Conservation (phyloP, 2,113 vertebrate genomes). For the Trachemys scripta region DNA sequence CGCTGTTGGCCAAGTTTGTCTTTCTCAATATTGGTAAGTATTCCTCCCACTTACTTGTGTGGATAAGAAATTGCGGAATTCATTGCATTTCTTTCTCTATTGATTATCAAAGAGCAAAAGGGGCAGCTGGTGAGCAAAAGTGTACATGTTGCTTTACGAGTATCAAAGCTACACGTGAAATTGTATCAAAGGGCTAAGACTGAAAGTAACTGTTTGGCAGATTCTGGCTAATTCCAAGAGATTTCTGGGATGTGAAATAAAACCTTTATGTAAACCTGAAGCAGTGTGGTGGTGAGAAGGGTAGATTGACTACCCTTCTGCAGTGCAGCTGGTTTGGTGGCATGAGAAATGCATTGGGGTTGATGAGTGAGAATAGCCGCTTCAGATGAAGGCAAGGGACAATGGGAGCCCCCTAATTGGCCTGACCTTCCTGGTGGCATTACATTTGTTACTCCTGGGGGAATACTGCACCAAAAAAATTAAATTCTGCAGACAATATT, state of each 20-base stretch:
- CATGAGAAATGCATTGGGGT: neutral
- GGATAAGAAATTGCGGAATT: neutral
- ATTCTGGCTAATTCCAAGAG: neutral
- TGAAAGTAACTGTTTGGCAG: neutral
- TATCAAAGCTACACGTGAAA: neutral
- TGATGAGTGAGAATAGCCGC: neutral
- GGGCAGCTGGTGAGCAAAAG: neutral
- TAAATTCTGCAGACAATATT: too few species aligned
- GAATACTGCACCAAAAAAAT: too few species aligned
- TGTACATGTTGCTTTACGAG: neutral
- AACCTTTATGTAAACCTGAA: neutral
- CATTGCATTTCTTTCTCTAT: neutral
- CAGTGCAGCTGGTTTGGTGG: neutral
- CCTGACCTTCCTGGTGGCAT: neutral
- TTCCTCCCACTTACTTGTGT: accelerated
- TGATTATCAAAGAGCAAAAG: neutral
- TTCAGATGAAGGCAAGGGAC: neutral
- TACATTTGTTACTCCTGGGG: neutral
- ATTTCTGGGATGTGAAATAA: neutral
- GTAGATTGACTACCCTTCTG: neutral
- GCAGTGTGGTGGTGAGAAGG: neutral
- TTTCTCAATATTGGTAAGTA: slow-evolving; percentile 83
- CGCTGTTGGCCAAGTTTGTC: slow-evolving; percentile 72
- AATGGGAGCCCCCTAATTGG: neutral
- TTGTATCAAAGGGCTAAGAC: neutral